Evolutionary conservation across 2,113 vertebrate genomes (phyloP).

Genomic region (Scytalopus superciliaris): DNA sequence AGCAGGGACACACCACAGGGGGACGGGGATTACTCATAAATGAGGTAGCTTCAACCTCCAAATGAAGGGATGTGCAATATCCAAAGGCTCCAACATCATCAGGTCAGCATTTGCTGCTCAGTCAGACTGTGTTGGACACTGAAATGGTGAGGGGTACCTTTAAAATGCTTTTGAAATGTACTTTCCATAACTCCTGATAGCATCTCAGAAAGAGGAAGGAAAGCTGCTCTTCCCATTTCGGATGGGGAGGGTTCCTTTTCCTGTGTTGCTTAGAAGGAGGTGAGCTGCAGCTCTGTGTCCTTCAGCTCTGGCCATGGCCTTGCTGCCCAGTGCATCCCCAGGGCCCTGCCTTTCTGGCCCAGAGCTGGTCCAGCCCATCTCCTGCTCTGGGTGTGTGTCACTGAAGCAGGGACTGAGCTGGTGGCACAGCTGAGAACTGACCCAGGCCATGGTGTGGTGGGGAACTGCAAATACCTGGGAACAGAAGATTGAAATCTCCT

Average conservation of each 20-base stretch:
- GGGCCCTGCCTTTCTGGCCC: not conserved
- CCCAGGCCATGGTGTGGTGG: rapidly evolving
- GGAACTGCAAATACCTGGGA: not conserved
- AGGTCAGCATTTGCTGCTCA: not conserved
- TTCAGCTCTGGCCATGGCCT: not conserved
- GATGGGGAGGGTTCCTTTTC: slow-evolving; percentile 49
- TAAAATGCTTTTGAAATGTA: not conserved
- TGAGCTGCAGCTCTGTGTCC: not conserved
- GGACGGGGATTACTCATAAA: not conserved
- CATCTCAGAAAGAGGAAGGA: slow-evolving; percentile 65
- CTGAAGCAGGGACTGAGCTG: not conserved
- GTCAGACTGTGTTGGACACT: not conserved
- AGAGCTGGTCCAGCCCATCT: not conserved
- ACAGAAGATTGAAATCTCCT: not conserved
- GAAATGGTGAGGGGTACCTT: not conserved
- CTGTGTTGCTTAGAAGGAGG: slow-evolving; percentile 25
- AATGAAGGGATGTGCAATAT: not conserved
- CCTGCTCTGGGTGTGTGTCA: not conserved
- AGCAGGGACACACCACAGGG: rapidly evolving
- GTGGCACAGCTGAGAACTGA: not conserved
- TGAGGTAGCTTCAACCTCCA: not conserved
- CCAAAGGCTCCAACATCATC: not conserved
- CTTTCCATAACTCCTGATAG: slow-evolving; percentile 56
- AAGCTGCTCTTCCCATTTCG: slow-evolving; percentile 42
- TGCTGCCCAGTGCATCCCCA: rapidly evolving